A percentile compares a stretch with the other conserved stretches of the same genome.
These are phyloP conservation scores for Mongoloraphidia duomilia DNA, from an alignment of 2,888 invertebrate genomes.

Conservation along the genomic window DNA sequence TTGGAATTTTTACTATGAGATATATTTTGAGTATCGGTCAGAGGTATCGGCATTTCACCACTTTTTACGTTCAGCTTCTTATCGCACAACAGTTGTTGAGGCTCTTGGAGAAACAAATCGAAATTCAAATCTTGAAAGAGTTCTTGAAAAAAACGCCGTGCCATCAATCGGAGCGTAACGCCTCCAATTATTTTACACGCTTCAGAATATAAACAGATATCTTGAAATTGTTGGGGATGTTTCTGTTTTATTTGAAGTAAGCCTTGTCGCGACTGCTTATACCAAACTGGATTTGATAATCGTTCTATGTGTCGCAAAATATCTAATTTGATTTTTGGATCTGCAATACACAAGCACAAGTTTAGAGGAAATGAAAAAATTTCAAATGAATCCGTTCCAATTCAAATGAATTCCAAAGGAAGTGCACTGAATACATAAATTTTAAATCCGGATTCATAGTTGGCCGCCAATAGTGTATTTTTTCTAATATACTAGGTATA, in stretches of 20 bases:
- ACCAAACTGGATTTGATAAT: constrained; percentile 64
- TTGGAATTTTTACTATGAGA: no score
- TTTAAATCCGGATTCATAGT: no score
- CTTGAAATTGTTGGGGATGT: constrained; percentile 59
- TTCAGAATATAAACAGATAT: constrained; percentile 86
- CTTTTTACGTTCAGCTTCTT: no score
- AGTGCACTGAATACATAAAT: no score
- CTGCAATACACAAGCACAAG: constrained; percentile 1
- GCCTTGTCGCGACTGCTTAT: constrained; percentile 67
- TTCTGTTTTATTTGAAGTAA: constrained; percentile 61
- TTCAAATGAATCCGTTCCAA: no score
- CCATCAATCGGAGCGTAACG: constrained; percentile 67
- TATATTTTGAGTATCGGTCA: no score
- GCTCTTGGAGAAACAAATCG: constrained; percentile 41
- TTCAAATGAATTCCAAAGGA: no score
- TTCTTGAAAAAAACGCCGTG: constrained; percentile 83
- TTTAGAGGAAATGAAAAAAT: constrained; percentile 1
- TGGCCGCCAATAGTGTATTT: no score
- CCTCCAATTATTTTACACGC: constrained; percentile 65
- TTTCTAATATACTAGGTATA: no score
- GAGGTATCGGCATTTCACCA: no score
- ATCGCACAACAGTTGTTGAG: constrained; percentile 30
- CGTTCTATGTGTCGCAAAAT: constrained; percentile 59
- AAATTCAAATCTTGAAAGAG: constrained; percentile 77
- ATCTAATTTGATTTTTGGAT: constrained; percentile 27